These are phyloP conservation scores for Xenops minutus DNA, from an alignment of 2,797 vertebrate genomes.

Conservation along the genomic window DNA sequence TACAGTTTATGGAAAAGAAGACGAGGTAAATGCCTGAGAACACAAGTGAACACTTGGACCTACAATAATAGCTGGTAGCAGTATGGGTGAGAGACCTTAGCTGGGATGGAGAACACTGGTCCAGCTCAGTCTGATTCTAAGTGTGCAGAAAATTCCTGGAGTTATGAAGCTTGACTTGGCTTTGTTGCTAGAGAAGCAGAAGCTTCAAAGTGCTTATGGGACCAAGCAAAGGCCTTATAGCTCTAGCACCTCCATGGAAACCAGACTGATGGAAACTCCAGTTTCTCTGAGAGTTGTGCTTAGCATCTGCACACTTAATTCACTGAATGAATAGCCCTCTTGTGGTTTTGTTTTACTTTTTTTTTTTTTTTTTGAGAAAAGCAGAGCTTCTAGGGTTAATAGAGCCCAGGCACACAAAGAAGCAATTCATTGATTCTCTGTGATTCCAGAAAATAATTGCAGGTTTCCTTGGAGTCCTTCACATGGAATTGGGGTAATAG, in stretches of 20 bases:
- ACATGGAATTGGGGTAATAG: not conserved
- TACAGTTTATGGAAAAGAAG: not conserved
- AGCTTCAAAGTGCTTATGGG: not conserved
- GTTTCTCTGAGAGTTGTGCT: not conserved
- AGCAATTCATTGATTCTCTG: not conserved
- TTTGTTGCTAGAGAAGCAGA: not conserved
- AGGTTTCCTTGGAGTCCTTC: not conserved
- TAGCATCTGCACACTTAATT: not conserved
- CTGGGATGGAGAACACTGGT: not conserved
- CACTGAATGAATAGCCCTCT: not conserved
- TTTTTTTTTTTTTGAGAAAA: not conserved
- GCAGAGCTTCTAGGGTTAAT: not conserved
- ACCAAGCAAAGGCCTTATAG: not conserved
- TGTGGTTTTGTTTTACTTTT: not conserved
- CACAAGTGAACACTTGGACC: not conserved
- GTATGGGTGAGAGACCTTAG: not conserved
- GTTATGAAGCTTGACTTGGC: not conserved
- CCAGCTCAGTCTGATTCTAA: not conserved
- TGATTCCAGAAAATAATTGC: fast-evolving
- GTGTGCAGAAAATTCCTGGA: not conserved
- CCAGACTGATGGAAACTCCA: not conserved
- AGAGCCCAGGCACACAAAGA: not conserved
- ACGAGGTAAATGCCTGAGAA: not conserved
- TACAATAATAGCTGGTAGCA: not conserved
- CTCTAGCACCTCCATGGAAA: not conserved